Base-by-base conservation (phyloP, 2,113 vertebrate species). In the Sus scrofa region DNA sequence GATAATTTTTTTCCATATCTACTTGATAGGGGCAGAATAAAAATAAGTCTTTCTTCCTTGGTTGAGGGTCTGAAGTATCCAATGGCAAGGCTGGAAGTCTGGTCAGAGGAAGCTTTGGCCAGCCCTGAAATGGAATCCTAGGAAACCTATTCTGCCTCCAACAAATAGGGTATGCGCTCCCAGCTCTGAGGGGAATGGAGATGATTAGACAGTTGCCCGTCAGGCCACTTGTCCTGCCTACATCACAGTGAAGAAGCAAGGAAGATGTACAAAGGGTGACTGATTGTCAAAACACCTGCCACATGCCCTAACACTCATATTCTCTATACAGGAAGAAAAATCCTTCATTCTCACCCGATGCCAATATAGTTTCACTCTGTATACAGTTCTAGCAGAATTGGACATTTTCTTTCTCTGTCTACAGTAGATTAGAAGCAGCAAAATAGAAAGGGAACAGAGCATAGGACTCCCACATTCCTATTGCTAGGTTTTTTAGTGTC, bases 401-500 rank as follows among this genome's bases (percentile, higher is more conserved):
- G 9, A 6, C 19, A 54, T 74, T 77, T 92, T 44, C 15, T 26
- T 86, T 71, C 4, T 20, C 37, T 93, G 52, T 73, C 37, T 67
- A 67, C 75, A 81, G 71, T 30, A 95, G 52, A 44, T 65, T 81
- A 90, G 71, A 93, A 96, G 74, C 14, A 44, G 1, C 15, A 91
- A 94, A 88, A 71, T 34, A 75, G 6, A 75, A 81, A 88, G 5
- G 7, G 12, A 78, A 71, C 26, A 91, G 50, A 93, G 24, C 62
- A 90, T 67, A 27, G 9, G 54, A 52, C 13, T 83, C 19, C 4
- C 24, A 9, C 13, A 63, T 32, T 82, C 9, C 7, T 44, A 56
- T 63, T 73, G 9, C 32, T 83, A 50, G 50, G n/a, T 88, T 94
- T 94, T 81, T 79, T 95, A 81, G 24, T 56, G 63, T 96, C 92